Evolutionary conservation across 2,113 vertebrate genomes (phyloP).

Genomic region (Anarrhichthys ocellatus): DNA sequence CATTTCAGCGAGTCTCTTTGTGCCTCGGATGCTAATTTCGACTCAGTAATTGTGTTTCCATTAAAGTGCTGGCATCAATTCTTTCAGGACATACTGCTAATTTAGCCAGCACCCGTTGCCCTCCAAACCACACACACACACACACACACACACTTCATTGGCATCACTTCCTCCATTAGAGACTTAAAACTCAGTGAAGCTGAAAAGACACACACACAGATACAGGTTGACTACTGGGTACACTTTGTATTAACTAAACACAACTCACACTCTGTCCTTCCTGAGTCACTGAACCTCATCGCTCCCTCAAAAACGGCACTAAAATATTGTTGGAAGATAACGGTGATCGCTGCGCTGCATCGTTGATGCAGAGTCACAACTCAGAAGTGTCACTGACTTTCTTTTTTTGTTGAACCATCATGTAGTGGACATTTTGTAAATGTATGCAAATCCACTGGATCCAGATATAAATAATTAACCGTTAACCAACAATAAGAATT

Average conservation of each 20-base stretch:
- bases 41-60: constrained; percentile 63
- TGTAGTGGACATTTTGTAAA: neutral
- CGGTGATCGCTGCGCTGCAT: neutral
- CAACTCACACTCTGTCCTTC: neutral
- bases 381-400: neutral
- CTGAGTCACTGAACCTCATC: neutral
- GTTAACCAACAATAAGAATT: no score
- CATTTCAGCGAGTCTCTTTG: constrained; percentile 30
- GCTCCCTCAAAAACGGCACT: neutral
- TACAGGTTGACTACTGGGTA: neutral
- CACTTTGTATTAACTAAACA: neutral
- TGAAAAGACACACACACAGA: constrained; percentile 25
- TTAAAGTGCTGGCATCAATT: constrained; percentile 59
- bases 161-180: constrained; percentile 5
- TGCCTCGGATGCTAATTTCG: constrained; percentile 60
- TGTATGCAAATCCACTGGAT: no score
- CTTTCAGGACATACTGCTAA: constrained; percentile 49
- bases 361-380: neutral
- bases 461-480: no score
- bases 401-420: neutral
- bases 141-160: constrained; percentile 5
- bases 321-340: neutral
- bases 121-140: constrained; percentile 2
- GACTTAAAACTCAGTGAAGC: constrained; percentile 24
- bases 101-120: constrained; percentile 31